Evolutionary conservation across 2,797 vertebrate genomes (phyloP), one percentile per base, ranked within the genome.

Genomic region (Eulemur albifrons): DNA sequence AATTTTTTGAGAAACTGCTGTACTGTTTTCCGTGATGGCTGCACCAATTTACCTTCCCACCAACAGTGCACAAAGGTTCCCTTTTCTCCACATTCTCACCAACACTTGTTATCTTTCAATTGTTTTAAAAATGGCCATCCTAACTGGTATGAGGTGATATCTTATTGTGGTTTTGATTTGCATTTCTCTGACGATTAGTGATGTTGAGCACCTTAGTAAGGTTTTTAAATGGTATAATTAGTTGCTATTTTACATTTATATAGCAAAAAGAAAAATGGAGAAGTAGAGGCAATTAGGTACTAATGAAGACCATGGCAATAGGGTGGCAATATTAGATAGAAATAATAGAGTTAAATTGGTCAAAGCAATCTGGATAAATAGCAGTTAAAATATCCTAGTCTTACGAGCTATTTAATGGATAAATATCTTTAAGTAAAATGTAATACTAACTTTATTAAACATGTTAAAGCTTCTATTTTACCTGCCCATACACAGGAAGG

Each of bases 371-470:
- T 85, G 45, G 45, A n/a, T 63, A 92, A 82, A 50, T 94, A 73
- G 65, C 11, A 73, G 27, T 93, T 87, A 81, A 88, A 95, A 61
- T 76, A 45, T 65, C 35, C 43, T 93, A 40, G 67, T 75, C 72
- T 43, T 43, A 85, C 45, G 67, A 91, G 20, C 67, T 94, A 23
- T 59, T 96, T 79, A 90, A 88, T 72, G 18, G 79, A 21, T 76
- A 84, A 85, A 70, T 88, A 88, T 83, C 90, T 84, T n/a, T 83
- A 77, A 83, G 15, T 86, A 76, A 92, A 94, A 65, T 89, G 27
- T 57, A 82, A 52, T 87, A 57, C 32, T 45, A 25, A 72, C 20
- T 77, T 90, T 73, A 45, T 54, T 54, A 83, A 40, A 54, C 72
- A 50, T 23, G 45, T 40, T 93, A 70, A 88, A 54, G 93, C 93